Evolutionary conservation across 1,140 invertebrate genomes (phyloP).

Genomic region (Dufourea novaeangliae): DNA sequence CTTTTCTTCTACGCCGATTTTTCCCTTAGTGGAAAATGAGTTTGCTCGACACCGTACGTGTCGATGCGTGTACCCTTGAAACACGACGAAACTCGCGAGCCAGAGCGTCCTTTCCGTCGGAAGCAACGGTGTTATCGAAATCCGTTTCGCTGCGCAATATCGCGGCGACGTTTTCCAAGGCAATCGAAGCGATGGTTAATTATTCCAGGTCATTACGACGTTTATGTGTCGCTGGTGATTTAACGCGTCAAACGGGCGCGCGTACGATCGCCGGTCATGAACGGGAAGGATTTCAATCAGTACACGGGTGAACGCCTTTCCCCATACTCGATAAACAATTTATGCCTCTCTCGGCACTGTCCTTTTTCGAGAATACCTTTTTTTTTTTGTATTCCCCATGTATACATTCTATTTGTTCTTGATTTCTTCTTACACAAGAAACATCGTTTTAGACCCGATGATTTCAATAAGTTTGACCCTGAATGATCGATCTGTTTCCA

Average conservation of each 20-base stretch:
- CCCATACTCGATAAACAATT: conserved; percentile 25
- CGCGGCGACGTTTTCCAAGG: conserved; percentile 14
- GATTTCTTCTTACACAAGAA: background rate
- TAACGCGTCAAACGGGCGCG: conserved; percentile 42
- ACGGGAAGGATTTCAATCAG: conserved; percentile 12
- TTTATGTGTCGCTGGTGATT: conserved; percentile 54
- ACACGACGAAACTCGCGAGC: too few species aligned
- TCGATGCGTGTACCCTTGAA: too few species aligned
- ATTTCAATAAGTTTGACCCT: too few species aligned
- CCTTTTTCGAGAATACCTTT: background rate
- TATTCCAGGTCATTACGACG: conserved; percentile 66
- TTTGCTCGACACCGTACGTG: too few species aligned
- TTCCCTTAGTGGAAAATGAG: too few species aligned
- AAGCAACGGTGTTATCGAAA: too few species aligned
- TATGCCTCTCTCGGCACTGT: background rate
- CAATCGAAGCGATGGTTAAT: conserved; percentile 59
- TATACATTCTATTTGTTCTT: too few species aligned
- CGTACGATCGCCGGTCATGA: conserved; percentile 4
- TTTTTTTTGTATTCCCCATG: too few species aligned
- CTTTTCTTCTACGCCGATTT: too few species aligned
- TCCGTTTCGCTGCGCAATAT: conserved; percentile 38
- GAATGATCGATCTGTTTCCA: conserved; percentile 74
- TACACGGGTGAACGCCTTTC: conserved; percentile 43
- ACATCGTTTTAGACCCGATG: too few species aligned
- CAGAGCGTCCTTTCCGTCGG: too few species aligned